Evolutionary conservation across 2,113 vertebrate species (phyloP), one percentile per base, ranked within the genome.

Genomic region (Phoxinus phoxinus): DNA sequence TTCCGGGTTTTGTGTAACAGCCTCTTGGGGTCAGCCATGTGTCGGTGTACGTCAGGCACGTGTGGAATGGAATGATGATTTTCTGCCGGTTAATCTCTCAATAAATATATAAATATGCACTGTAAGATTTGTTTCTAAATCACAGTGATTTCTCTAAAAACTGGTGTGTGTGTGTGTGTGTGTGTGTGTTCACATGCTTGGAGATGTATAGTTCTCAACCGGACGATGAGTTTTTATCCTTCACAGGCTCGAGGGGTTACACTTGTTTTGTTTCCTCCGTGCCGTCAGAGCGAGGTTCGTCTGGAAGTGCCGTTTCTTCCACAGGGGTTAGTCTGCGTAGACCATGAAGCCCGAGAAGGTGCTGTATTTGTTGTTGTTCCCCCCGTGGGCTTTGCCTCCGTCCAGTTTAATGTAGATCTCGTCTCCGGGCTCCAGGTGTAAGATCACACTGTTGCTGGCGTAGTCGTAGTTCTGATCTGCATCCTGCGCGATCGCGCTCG

Each of bases 311-410:
- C 13, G 41, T 35, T 21, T 19, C 27, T 65, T n/a, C 27, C 75
- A 27, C 88, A 12, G 41, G 59, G 75, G 21, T 98, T 96, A 99
- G 91, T 99, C 98, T 21, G 98, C 97, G 85, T 99, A 99, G 94
- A 99, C 93, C 95, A 99, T 98, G 96, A 99, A 99, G 93, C 98
- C 98, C 89, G 98, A 98, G 93, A 99, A 99, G n/a, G 98, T 99
- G 97, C 98, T 99, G 95, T 99, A 99, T 95, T 99, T 99, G 95
- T 99, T 99, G 95, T 99, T 99, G 96, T 99, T 99, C 56, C 98
- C 98, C 85, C 98, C 98, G 0, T 99, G 98, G 73, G 98, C 98
- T 94, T 99, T 99, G 17, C 98, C 97, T 6, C 98, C 98, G 79
- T 99, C 98, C 92, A 99, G 93, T 90, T 99, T 99, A 91, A 99